Evolutionary conservation across 2,888 invertebrate genomes (phyloP).

Genomic region (Deilephila porcellus): DNA sequence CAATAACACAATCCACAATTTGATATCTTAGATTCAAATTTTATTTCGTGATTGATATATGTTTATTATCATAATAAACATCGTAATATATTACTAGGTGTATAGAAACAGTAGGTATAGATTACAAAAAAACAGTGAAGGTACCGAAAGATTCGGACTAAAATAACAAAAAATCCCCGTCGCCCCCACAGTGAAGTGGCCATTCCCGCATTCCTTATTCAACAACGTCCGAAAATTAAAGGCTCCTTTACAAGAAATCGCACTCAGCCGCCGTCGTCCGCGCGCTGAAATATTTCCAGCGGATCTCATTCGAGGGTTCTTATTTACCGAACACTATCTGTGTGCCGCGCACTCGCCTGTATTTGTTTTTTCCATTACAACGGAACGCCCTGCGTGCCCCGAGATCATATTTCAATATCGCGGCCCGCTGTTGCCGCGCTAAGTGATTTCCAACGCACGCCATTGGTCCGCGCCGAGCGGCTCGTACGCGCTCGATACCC

Average conservation of each 20-base stretch:
- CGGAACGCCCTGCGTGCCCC: slow-evolving; percentile 71
- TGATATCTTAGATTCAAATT: no score
- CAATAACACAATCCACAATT: no score
- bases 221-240: slow-evolving; percentile 77
- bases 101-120: no score
- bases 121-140: no score
- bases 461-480: slow-evolving; percentile 61
- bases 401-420: slow-evolving; percentile 82
- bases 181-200: slow-evolving; percentile 44
- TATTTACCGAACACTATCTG: slow-evolving; percentile 66
- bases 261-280: slow-evolving; percentile 70
- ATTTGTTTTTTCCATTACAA: slow-evolving; percentile 83
- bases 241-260: slow-evolving; percentile 79
- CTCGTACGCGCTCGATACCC: slow-evolving; percentile 63
- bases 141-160: slow-evolving; percentile 12
- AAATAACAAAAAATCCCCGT: slow-evolving; percentile 44
- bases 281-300: slow-evolving; percentile 73
- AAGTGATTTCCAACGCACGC: slow-evolving; percentile 73
- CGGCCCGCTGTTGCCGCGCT: slow-evolving; percentile 63
- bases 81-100: no score
- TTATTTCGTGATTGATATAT: no score
- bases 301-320: slow-evolving; percentile 69
- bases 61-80: no score
- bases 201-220: slow-evolving; percentile 78
- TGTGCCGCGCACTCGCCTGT: slow-evolving; percentile 43